Evolutionary conservation across 2,113 vertebrate genomes (phyloP).

Genomic region (Halichoerus grypus): DNA sequence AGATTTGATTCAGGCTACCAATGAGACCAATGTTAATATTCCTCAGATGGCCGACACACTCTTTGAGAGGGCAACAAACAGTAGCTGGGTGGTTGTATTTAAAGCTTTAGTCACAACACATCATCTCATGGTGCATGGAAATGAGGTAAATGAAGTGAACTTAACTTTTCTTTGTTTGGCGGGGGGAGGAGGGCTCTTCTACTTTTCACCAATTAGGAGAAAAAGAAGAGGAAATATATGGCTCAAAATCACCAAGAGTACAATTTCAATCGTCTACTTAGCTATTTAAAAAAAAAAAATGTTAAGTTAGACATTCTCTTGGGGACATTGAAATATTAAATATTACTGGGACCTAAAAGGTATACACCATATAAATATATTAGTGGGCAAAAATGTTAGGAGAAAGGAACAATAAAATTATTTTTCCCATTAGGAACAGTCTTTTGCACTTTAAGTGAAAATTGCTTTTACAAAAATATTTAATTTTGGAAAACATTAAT

Average conservation of each 20-base stretch:
- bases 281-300: not conserved
- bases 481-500: conserved; percentile 59
- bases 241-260: not conserved
- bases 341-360: not conserved
- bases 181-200: not conserved
- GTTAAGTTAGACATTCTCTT: not conserved
- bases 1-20: conserved; percentile 99
- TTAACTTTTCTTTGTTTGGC: not conserved
- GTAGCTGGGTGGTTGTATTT: conserved; percentile 99
- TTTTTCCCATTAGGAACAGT: conserved; percentile 4
- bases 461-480: conserved; percentile 48
- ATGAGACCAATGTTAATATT: conserved; percentile 99
- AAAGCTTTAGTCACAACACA: conserved; percentile 99
- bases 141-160: conserved; percentile 91
- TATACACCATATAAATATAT: not conserved
- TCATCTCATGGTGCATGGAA: conserved; percentile 99
- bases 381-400: not conserved
- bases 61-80: conserved; percentile 98
- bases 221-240: not conserved
- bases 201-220: not conserved
- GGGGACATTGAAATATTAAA: not conserved
- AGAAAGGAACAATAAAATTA: not conserved
- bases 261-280: conserved; percentile 8
- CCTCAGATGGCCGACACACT: conserved; percentile 98
- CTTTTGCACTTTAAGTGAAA: conserved; percentile 12